Conservation (phyloP, 2,888 invertebrate species). For the Drosophila koepferae region DNA sequence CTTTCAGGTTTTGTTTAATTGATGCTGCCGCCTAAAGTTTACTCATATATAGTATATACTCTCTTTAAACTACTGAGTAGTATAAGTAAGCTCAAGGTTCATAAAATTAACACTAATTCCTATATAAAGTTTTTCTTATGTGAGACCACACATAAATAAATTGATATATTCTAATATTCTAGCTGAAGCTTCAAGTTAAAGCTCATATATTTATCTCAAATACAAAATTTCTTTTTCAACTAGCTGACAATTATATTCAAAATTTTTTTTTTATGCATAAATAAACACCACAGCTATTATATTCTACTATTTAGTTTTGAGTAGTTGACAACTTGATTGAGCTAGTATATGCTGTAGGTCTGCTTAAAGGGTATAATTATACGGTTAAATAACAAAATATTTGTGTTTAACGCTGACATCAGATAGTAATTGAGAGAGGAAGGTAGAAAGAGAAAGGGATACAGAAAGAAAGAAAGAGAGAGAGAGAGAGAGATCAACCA, state of each 20-base stretch:
- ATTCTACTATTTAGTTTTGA: not conserved
- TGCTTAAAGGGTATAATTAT: conserved; percentile 65
- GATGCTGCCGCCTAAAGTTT: not conserved
- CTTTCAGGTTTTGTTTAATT: not conserved
- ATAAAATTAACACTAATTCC: not conserved
- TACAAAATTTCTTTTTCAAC: not conserved
- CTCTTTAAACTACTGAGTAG: not conserved
- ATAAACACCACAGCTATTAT: no score
- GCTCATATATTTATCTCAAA: no score
- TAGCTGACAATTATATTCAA: not conserved
- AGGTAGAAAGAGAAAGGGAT: not conserved
- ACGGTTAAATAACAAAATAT: conserved; percentile 75
- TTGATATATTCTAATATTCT: no score
- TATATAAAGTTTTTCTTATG: not conserved
- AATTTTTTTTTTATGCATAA: not conserved
- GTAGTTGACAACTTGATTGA: conserved; percentile 5
- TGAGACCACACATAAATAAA: not conserved
- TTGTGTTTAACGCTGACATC: conserved; percentile 76
- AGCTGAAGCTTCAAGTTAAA: no score
- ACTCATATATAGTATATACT: not conserved
- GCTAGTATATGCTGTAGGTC: conserved; percentile 11
- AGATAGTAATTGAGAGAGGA: conserved; percentile 46
- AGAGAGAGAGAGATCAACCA: conserved; percentile 3
- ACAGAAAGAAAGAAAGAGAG: not conserved
- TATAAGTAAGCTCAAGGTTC: not conserved